Conservation (phyloP, 2,797 vertebrate genomes). For the Aselliscus stoliczkanus region DNA sequence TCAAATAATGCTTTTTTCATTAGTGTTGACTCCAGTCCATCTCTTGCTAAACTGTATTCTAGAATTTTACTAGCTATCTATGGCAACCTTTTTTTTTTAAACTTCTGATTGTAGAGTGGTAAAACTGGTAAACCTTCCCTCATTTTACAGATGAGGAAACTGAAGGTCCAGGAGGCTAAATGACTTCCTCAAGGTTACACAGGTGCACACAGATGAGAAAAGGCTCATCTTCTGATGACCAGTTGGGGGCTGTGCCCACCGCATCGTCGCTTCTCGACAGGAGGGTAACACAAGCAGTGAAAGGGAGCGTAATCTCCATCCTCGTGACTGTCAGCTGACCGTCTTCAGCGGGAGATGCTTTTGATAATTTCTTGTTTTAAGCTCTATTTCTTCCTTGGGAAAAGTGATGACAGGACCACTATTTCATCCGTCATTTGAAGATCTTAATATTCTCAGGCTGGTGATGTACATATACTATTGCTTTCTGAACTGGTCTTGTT, state of each 20-base stretch:
- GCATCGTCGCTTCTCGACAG: neutral
- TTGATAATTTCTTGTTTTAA: neutral
- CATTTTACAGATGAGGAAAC: neutral
- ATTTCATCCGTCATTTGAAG: neutral
- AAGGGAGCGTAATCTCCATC: rapidly evolving
- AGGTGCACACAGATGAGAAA: neutral
- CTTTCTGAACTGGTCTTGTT: neutral
- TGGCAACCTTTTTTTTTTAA: neutral
- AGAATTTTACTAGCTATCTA: neutral
- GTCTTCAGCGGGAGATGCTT: neutral
- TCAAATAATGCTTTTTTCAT: neutral
- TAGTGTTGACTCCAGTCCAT: neutral
- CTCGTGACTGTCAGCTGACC: neutral
- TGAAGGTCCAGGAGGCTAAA: neutral
- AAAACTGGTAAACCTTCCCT: neutral
- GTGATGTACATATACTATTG: rapidly evolving
- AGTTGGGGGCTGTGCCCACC: rapidly evolving
- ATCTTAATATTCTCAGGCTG: neutral
- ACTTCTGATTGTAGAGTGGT: neutral
- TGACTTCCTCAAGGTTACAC: neutral
- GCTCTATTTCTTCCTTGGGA: neutral
- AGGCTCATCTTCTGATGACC: rapidly evolving
- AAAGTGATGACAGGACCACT: rapidly evolving
- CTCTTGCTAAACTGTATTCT: neutral
- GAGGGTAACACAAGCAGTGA: neutral